Base-by-base conservation (phyloP, 2,888 invertebrate genomes). In the Amphiduros pacificus region DNA sequence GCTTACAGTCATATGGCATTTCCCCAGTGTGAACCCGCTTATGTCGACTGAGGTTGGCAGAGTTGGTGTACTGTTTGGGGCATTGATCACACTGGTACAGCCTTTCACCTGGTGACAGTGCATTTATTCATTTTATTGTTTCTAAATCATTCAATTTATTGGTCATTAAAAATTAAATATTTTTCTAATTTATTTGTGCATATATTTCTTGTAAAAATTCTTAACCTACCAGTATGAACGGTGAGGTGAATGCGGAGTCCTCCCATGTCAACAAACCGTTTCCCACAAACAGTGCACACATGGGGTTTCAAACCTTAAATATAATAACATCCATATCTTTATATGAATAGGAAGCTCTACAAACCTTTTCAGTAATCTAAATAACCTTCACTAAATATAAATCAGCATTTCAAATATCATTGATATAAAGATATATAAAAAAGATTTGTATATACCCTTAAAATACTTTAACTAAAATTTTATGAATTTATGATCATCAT, bases 1-100 rank as follows among this genome's bases (percentile, higher is more conserved):
- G 27, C 26, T 49, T 50, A 48, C 67, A 67, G 4, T 22, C 22
- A 44, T 64, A 67, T 2, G 67, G 67, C 62, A 57, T 64, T 40
- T 64, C 67, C 14, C 67, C 67, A 5, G 67, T 67, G 55, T 67
- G 67, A 2, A 67, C 62, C 2, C 67, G 59, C 17, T 48, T 48
- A 52, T 67, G 67, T 9, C 67, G 62, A 40, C 55, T 27, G 24
- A 67, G 55, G 58, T 67, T 67, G 31, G 62, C 62, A 29, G 49
- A 29, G 49, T 62, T 60, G 3, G 57, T 64, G 62, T 62, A 67
- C 4, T 40, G 26, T 58, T 64, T 64, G 32, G 32, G n/a, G 40
- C 67, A 67, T 22, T 55, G 22, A 6, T 55, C 57, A 44, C 67
- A 67, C 55, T 32, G 20, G 52, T 56, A 65, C 22, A 61, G 14